These are phyloP conservation scores for Neogobius melanostomus DNA, from an alignment of 2,113 vertebrate genomes.

Conservation along the genomic window DNA sequence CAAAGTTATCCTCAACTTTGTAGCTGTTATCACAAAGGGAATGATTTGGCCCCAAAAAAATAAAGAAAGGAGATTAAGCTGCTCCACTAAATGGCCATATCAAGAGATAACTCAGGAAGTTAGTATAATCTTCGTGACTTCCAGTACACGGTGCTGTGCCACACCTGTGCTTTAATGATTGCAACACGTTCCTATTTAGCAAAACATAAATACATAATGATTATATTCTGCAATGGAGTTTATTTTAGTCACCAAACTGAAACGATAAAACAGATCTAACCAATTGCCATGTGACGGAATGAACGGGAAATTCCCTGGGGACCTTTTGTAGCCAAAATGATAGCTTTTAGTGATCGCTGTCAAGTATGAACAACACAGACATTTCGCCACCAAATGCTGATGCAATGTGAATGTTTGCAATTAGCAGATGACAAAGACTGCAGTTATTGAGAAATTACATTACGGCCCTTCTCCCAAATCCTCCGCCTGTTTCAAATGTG, in stretches of 20 bases:
- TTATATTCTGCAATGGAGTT: neutral
- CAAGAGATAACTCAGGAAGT: neutral
- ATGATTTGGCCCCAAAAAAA: no score
- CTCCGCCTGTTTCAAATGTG: no score
- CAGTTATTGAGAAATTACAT: no score
- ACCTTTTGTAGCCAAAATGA: neutral
- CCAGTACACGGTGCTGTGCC: constrained; percentile 4
- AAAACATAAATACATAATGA: neutral
- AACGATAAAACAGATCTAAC: neutral
- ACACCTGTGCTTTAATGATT: constrained; percentile 30
- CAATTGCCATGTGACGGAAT: neutral
- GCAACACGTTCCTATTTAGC: constrained; percentile 9
- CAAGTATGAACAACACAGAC: no score
- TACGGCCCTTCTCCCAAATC: no score
- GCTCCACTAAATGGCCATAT: neutral
- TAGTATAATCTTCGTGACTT: constrained; percentile 29
- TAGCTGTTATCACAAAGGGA: no score
- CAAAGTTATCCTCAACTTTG: no score
- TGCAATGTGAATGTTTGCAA: no score
- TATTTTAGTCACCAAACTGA: neutral
- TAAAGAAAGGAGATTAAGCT: no score
- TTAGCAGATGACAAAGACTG: no score
- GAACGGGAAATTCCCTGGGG: neutral
- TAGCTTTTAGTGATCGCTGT: no score
- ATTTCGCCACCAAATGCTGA: no score